Conservation (phyloP, 2,113 vertebrate species). For the Pyxicephalus adspersus region DNA sequence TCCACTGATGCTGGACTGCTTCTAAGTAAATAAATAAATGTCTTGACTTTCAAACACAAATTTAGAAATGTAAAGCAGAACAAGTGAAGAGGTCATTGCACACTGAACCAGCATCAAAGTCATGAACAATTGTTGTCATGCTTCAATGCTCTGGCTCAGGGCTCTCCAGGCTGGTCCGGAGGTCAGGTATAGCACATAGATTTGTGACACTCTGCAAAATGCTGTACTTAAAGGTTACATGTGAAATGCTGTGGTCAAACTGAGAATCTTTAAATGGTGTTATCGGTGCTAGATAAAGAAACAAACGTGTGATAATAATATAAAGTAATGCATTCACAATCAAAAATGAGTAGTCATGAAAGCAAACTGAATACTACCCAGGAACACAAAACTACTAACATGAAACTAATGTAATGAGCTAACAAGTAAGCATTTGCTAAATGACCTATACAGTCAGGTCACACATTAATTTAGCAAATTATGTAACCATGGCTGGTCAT, state of each 20-base stretch:
- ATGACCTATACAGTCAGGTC: slow-evolving; percentile 25
- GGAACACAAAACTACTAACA: slow-evolving; percentile 8
- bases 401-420: slow-evolving; percentile 27
- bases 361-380: neutral
- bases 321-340: neutral
- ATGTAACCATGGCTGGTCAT: slow-evolving; percentile 16
- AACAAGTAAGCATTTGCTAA: slow-evolving; percentile 8
- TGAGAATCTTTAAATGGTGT: no score
- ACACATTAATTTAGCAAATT: slow-evolving; percentile 19
- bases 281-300: no score
- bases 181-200: neutral
- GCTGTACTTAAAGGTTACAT: no score
- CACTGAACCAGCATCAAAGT: slow-evolving; percentile 13
- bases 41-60: neutral
- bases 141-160: slow-evolving; percentile 4
- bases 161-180: slow-evolving; percentile 1
- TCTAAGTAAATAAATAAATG: slow-evolving; percentile 9
- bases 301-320: neutral
- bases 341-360: neutral
- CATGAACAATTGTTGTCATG: slow-evolving; percentile 9
- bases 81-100: slow-evolving; percentile 19
- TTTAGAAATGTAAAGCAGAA: slow-evolving; percentile 17
- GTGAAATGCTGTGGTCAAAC: no score
- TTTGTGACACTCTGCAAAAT: no score
- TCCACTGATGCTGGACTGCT: neutral